These are phyloP conservation scores for Aricia agestis DNA, from an alignment of 1,140 invertebrate genomes.

Conservation along the genomic window DNA sequence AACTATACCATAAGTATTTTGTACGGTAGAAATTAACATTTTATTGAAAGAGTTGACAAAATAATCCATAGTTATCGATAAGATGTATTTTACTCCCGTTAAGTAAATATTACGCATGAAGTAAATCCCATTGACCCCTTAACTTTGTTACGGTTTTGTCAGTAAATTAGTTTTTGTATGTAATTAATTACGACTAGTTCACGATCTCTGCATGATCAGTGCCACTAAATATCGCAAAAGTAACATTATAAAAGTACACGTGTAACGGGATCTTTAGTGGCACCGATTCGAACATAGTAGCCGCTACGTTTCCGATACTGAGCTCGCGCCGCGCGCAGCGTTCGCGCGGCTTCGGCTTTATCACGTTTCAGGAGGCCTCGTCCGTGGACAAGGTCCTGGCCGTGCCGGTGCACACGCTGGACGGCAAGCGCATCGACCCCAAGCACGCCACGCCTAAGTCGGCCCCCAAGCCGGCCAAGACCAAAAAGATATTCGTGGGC, in stretches of 20 bases:
- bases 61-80: constrained; percentile 14
- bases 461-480: constrained; percentile 90
- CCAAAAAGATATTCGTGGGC: constrained; percentile 95
- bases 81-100: constrained; percentile 20
- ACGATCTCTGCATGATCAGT: constrained; percentile 6
- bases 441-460: constrained; percentile 95
- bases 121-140: constrained; percentile 33
- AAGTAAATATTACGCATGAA: constrained; percentile 33
- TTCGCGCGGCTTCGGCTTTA: constrained; percentile 95
- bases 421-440: constrained; percentile 96
- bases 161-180: constrained; percentile 31
- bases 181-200: constrained; percentile 24
- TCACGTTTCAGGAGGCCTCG: constrained; percentile 92
- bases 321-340: constrained; percentile 79
- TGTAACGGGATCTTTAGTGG: background rate
- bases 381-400: constrained; percentile 91
- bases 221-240: background rate
- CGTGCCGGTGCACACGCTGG: constrained; percentile 90
- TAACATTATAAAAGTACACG: background rate
- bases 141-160: constrained; percentile 28
- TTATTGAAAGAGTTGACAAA: constrained; percentile 16
- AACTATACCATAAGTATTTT: constrained; percentile 23
- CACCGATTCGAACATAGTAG: background rate
- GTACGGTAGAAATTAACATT: constrained; percentile 25
- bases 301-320: constrained; percentile 22